A percentile compares a stretch with the other conserved stretches of the same genome.
Conservation (phyloP, 2,113 vertebrate species). For the Phalacrocorax pelagicus region DNA sequence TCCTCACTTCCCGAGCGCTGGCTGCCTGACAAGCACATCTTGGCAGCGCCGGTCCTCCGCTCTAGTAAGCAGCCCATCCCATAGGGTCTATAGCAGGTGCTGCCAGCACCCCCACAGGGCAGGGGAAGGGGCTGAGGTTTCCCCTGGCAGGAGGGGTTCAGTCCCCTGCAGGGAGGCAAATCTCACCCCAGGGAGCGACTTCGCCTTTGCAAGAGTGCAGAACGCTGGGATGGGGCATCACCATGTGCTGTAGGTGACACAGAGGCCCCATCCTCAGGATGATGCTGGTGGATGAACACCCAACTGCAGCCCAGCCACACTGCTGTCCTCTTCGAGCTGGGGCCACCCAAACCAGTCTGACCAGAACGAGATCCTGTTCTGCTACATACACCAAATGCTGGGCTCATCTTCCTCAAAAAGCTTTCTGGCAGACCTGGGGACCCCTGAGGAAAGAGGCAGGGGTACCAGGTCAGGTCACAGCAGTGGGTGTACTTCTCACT, state of each 20-base stretch:
- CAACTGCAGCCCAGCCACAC: neutral
- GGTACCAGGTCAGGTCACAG: fast-evolving
- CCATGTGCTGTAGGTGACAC: neutral
- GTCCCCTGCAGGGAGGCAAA: neutral
- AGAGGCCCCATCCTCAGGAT: neutral
- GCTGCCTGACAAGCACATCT: neutral
- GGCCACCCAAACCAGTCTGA: conserved; percentile 20
- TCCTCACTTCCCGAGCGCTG: neutral
- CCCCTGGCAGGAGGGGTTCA: neutral
- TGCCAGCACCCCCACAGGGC: neutral
- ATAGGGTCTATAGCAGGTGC: neutral
- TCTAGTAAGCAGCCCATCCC: neutral
- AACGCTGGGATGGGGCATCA: neutral
- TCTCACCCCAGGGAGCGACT: neutral
- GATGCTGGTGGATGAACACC: neutral
- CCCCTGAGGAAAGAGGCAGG: neutral
- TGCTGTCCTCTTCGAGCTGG: neutral
- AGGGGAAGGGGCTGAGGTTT: neutral
- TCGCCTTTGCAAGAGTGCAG: fast-evolving
- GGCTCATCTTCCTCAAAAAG: neutral
- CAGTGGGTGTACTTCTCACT: fast-evolving
- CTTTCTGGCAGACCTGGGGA: neutral
- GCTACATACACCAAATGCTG: neutral
- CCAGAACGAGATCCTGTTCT: neutral
- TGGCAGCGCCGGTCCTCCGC: neutral